A percentile compares a stretch with the other conserved stretches of the same genome.
Conservation (phyloP, 2,888 invertebrate species). For the Scaptomyza flava region DNA sequence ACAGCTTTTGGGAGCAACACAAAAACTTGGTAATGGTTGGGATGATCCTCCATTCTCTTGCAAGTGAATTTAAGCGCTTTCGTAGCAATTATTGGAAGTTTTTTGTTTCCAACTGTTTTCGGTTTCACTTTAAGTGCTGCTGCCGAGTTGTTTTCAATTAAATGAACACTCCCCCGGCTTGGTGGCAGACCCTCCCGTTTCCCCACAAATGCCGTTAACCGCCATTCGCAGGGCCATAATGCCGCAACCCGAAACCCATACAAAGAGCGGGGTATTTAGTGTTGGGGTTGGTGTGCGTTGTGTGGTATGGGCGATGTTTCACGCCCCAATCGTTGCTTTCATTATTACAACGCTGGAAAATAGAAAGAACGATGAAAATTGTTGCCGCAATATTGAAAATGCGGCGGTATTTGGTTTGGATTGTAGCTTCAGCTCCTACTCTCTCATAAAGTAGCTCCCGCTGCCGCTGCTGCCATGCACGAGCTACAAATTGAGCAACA, state of each 20-base stretch:
- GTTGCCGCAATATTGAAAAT: conserved; percentile 78
- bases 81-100: conserved; percentile 71
- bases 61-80: conserved; percentile 46
- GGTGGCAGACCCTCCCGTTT: background rate
- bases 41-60: conserved; percentile 1
- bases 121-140: conserved; percentile 70
- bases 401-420: conserved; percentile 70
- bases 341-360: conserved; percentile 72
- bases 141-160: conserved; percentile 71
- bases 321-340: conserved; percentile 73
- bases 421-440: conserved; percentile 3
- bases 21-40: conserved; percentile 5
- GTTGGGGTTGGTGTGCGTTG: background rate
- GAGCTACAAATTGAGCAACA: conserved; percentile 72
- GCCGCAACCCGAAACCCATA: conserved; percentile 45
- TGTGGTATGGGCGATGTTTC: conserved; percentile 2
- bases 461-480: conserved; percentile 32
- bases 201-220: conserved; percentile 30
- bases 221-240: conserved; percentile 23
- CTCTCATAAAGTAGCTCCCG: background rate
- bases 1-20: background rate
- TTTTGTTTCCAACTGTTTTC: conserved; percentile 72
- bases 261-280: conserved; percentile 1
- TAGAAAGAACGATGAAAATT: conserved; percentile 73
- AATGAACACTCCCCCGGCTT: conserved; percentile 57